phyloP scores from a whole-genome alignment of 2,113 vertebrate species.

The Corydoras sp. region DNA sequence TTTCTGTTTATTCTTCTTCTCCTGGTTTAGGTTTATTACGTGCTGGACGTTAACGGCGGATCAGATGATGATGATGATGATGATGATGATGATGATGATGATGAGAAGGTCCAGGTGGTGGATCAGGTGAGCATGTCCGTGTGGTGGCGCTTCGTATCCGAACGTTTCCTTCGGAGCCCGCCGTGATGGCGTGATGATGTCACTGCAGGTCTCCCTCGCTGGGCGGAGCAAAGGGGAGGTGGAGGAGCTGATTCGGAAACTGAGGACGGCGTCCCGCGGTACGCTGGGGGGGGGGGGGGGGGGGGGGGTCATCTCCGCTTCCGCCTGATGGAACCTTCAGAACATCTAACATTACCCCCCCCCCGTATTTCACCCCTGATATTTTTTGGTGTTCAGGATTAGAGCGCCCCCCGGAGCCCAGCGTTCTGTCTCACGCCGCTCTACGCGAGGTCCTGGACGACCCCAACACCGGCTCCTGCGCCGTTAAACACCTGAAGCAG shows the following conservation, averaged over 20 bases:
- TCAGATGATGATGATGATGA: slow-evolving; percentile 51
- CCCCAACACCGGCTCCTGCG: slow-evolving; percentile 85
- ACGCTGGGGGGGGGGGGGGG: slow-evolving; percentile 23
- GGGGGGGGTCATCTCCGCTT: too few species aligned
- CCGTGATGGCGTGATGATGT: too few species aligned
- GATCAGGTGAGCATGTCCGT: background rate
- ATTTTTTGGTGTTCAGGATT: slow-evolving; percentile 53
- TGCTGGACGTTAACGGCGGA: slow-evolving; percentile 83
- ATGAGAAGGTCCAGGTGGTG: slow-evolving; percentile 58
- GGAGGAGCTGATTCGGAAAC: slow-evolving; percentile 69
- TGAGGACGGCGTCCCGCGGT: slow-evolving; percentile 75
- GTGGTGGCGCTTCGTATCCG: background rate
- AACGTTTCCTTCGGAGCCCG: background rate
- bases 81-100: slow-evolving; percentile 45
- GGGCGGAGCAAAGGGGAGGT: slow-evolving; percentile 71
- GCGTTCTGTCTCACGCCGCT: slow-evolving; percentile 71
- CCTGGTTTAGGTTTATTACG: slow-evolving; percentile 76
- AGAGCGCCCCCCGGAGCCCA: slow-evolving; percentile 50
- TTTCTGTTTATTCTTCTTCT: background rate
- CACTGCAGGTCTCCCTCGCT: slow-evolving; percentile 69
- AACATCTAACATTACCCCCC: too few species aligned
- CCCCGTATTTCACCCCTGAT: background rate
- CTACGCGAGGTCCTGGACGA: slow-evolving; percentile 76
- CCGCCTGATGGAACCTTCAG: too few species aligned
- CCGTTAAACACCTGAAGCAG: slow-evolving; percentile 89